Percentiles rank a stretch among this genome's conserved stretches.
phyloP scores from a whole-genome alignment of 1,140 invertebrate species.

The Meteorus sp. region DNA sequence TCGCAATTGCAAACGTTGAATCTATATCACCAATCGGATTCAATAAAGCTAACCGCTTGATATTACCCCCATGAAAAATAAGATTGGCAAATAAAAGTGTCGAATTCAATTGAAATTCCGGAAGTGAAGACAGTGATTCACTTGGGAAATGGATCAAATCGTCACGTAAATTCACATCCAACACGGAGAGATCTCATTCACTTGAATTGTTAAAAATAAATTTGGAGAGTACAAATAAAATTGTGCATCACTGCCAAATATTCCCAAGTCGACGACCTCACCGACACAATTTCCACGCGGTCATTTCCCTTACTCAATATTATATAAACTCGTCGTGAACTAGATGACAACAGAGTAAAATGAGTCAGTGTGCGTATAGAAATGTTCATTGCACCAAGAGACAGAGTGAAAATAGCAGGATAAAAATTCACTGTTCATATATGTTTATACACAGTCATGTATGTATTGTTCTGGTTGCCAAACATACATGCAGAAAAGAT shows the following conservation, averaged over 20 bases:
- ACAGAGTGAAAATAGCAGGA: too few species aligned
- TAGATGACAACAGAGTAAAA: too few species aligned
- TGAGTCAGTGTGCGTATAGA: too few species aligned
- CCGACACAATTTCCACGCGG: slow-evolving; percentile 17
- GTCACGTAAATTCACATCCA: neutral
- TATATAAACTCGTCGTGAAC: too few species aligned
- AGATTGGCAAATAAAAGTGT: slow-evolving; percentile 25
- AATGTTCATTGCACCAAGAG: too few species aligned
- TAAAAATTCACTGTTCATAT: too few species aligned
- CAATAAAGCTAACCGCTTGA: slow-evolving; percentile 14
- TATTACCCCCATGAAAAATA: slow-evolving; percentile 6
- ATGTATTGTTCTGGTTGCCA: too few species aligned
- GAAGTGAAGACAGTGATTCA: neutral
- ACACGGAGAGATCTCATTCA: neutral
- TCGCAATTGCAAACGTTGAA: slow-evolving; percentile 1
- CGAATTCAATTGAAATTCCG: slow-evolving; percentile 21
- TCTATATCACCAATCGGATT: slow-evolving; percentile 18
- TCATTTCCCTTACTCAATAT: slow-evolving; percentile 12
- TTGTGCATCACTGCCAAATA: too few species aligned
- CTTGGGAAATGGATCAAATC: slow-evolving; percentile 7
- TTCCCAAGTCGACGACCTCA: slow-evolving; percentile 17
- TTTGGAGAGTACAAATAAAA: too few species aligned
- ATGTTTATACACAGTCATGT: too few species aligned
- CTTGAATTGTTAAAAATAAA: too few species aligned
- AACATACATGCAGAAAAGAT: slow-evolving; percentile 23